Conservation (phyloP, 2,888 invertebrate genomes). For the Palloptera scutellata region DNA sequence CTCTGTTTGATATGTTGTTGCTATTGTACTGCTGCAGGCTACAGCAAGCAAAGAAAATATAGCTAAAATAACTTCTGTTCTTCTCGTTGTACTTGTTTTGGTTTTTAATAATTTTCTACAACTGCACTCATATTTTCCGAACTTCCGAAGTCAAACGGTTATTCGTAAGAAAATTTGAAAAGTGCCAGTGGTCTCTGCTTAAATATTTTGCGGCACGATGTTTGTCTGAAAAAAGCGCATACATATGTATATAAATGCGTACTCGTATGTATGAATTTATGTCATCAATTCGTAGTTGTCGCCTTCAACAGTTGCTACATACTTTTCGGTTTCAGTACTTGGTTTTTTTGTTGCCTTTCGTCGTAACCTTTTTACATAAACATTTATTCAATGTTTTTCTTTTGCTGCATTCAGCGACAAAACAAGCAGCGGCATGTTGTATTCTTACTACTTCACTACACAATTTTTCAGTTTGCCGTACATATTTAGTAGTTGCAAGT, state of each 20-base stretch:
- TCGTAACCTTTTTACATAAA: not conserved
- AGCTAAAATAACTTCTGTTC: too few relatives aligned
- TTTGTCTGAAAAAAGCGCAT: too few relatives aligned
- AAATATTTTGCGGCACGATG: too few relatives aligned
- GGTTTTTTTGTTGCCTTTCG: not conserved
- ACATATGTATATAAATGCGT: too few relatives aligned
- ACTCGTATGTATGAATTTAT: not conserved
- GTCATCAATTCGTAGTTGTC: constrained; percentile 1
- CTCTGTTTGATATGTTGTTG: constrained; percentile 9
- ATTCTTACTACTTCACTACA: not conserved
- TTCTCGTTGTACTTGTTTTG: too few relatives aligned
- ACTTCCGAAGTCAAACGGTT: too few relatives aligned
- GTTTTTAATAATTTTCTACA: too few relatives aligned
- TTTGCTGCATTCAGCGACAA: not conserved
- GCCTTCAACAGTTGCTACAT: not conserved
- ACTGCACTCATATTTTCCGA: too few relatives aligned
- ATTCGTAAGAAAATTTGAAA: too few relatives aligned
- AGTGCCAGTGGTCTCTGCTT: too few relatives aligned
- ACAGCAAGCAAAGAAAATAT: too few relatives aligned
- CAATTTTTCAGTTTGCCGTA: not conserved
- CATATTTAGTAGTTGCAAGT: not conserved
- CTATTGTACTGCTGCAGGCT: not conserved
- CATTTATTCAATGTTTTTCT: not conserved
- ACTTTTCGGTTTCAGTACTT: not conserved
- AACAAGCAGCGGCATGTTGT: not conserved